phyloP scores from a whole-genome alignment of 2,113 vertebrate species.

The Sula dactylatra region DNA sequence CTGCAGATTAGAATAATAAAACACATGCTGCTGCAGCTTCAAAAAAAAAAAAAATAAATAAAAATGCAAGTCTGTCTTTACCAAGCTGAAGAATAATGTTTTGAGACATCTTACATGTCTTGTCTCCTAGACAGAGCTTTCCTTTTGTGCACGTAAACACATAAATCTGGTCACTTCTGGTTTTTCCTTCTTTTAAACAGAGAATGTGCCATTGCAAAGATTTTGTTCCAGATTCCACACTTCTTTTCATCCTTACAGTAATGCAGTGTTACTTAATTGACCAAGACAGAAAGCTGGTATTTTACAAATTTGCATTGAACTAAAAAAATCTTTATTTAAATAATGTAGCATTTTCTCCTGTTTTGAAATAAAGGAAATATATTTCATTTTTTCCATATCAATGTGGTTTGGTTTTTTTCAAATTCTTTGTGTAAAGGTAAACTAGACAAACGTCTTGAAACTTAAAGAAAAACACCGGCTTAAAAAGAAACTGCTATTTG shows the following conservation, averaged over 20 bases:
- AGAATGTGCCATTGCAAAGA: background rate
- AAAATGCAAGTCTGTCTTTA: background rate
- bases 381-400: background rate
- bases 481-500: background rate
- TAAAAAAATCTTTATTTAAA: background rate
- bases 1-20: slow-evolving; percentile 63
- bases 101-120: background rate
- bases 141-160: background rate
- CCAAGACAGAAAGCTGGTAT: background rate
- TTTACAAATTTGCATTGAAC: background rate
- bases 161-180: background rate
- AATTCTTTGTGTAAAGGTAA: background rate
- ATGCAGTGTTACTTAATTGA: background rate
- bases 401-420: background rate
- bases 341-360: background rate
- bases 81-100: background rate
- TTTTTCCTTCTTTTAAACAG: background rate
- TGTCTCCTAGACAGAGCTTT: background rate
- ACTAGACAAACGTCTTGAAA: background rate
- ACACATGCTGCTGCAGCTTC: slow-evolving; percentile 29
- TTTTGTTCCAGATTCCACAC: background rate
- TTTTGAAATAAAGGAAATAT: background rate
- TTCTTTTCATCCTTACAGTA: background rate
- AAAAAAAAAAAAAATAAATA: background rate
- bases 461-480: background rate